Conservation (phyloP, 2,113 vertebrate genomes). For the Saguinus imperator region DNA sequence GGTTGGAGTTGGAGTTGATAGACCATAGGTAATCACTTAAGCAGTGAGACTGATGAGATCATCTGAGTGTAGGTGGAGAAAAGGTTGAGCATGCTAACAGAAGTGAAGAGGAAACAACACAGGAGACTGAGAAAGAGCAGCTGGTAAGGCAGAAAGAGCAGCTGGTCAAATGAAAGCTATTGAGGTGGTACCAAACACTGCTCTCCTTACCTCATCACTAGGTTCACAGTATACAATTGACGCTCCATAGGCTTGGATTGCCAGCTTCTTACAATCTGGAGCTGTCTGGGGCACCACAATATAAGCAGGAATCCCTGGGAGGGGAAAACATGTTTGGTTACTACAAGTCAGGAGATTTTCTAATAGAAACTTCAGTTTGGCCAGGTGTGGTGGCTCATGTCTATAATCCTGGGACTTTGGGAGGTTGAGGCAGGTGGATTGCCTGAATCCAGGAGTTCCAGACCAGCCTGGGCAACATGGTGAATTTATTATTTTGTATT, state of each 20-base stretch:
- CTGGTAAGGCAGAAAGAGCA: not conserved
- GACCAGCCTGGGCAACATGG: too few species aligned
- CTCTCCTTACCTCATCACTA: conserved; percentile 78
- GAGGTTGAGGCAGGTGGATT: too few species aligned
- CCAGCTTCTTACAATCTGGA: conserved; percentile 82
- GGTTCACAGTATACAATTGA: conserved; percentile 79
- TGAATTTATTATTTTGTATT: too few species aligned
- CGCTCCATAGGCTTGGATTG: conserved; percentile 81
- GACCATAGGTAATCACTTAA: conserved; percentile 15
- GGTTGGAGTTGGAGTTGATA: not conserved
- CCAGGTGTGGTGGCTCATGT: too few species aligned
- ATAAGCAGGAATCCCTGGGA: conserved; percentile 83
- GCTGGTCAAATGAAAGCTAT: not conserved
- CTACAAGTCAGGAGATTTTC: not conserved
- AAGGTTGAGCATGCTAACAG: not conserved
- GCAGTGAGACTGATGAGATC: not conserved
- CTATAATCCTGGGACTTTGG: too few species aligned
- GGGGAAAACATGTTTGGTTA: not conserved
- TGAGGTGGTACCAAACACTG: not conserved
- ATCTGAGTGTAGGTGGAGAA: not conserved
- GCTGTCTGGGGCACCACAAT: conserved; percentile 83
- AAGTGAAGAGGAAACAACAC: not conserved
- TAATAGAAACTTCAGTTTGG: not conserved
- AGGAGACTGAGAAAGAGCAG: not conserved
- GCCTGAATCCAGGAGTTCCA: too few species aligned